Conservation (phyloP, 2,888 invertebrate genomes). For the Nomada lathburiana region DNA sequence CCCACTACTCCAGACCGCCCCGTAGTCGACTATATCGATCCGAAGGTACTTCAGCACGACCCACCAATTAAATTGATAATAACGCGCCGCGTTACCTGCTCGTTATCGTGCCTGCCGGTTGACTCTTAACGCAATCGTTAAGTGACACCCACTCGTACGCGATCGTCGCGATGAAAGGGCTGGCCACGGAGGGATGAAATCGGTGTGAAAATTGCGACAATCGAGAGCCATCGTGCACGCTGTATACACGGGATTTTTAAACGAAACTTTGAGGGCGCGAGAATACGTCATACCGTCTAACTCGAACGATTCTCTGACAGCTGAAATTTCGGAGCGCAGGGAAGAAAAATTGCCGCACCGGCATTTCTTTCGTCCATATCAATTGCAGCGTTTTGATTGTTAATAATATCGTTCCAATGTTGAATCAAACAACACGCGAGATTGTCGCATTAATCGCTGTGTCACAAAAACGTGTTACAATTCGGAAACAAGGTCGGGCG, state of each 20-base stretch:
- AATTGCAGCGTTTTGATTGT: no score
- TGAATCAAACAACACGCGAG: no score
- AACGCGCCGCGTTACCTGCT: constrained; percentile 66
- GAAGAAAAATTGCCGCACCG: no score
- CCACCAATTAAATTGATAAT: constrained; percentile 74
- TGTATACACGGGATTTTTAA: no score
- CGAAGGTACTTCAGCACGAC: constrained; percentile 57
- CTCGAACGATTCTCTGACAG: no score
- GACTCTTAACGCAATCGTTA: constrained; percentile 56
- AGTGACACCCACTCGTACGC: constrained; percentile 47
- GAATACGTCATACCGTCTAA: no score
- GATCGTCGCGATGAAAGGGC: constrained; percentile 13
- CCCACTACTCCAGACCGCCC: constrained; percentile 18
- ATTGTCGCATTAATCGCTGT: background rate
- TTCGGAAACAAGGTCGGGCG: background rate
- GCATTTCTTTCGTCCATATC: no score
- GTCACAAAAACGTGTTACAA: background rate
- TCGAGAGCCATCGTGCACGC: background rate
- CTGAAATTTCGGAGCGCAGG: no score
- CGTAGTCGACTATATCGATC: constrained; percentile 61
- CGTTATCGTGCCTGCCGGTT: constrained; percentile 52
- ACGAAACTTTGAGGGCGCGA: no score
- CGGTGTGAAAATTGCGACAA: constrained; percentile 9
- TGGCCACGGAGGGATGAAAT: background rate
- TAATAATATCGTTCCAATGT: no score